Percentiles rank a stretch among this genome's conserved stretches.
These are phyloP conservation scores for Sparus aurata DNA, from an alignment of 2,797 vertebrate genomes.

Conservation along the genomic window DNA sequence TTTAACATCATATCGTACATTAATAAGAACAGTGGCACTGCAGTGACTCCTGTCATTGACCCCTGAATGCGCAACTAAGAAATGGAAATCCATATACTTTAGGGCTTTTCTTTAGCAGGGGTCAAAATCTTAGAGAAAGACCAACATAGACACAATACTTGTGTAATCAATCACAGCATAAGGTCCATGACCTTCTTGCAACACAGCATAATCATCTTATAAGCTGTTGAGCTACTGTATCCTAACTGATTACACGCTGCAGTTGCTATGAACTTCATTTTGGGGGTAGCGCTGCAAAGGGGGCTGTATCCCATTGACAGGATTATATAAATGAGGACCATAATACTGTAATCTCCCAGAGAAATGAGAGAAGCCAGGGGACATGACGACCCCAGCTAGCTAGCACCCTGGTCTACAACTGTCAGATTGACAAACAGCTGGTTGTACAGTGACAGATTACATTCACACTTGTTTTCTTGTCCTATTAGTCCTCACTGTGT, in stretches of 20 bases:
- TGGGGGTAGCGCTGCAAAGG: conserved; percentile 55
- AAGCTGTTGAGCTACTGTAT: conserved; percentile 68
- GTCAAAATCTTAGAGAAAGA: conserved; percentile 55
- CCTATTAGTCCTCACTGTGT: conserved; percentile 17
- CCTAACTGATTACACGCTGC: conserved; percentile 72
- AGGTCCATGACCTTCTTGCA: conserved; percentile 70
- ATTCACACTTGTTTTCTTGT: conserved; percentile 58
- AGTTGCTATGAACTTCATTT: conserved; percentile 70
- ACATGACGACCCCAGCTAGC: conserved; percentile 45
- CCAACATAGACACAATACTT: conserved; percentile 44
- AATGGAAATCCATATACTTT: conserved; percentile 1
- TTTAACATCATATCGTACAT: background rate
- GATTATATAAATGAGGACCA: conserved; percentile 78
- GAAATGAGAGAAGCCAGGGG: conserved; percentile 71
- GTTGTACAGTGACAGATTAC: conserved; percentile 64
- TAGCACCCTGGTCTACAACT: conserved; percentile 53
- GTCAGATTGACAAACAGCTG: conserved; percentile 69
- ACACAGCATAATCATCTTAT: conserved; percentile 64
- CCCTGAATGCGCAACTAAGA: conserved; percentile 22
- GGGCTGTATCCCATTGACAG: conserved; percentile 76
- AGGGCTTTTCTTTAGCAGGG: background rate
- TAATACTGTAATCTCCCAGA: conserved; percentile 79
- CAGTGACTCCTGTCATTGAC: background rate
- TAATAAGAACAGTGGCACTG: background rate
- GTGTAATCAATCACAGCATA: conserved; percentile 61